Conservation (phyloP, 2,888 invertebrate species). For the Fragum fragum region DNA sequence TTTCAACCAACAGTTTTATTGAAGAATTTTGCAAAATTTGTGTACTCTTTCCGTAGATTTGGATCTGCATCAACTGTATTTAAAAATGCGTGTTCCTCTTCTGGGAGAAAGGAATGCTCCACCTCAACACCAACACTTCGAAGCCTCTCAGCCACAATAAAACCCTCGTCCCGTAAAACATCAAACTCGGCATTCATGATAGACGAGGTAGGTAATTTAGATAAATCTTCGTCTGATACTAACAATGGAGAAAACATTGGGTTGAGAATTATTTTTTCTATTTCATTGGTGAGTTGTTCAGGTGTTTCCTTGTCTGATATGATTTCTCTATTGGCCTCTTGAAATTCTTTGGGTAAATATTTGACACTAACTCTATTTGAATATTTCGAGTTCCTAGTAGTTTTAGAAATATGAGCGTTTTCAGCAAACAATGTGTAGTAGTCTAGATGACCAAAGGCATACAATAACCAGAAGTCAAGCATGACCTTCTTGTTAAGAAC, state of each 20-base stretch:
- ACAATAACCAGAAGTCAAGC: slow-evolving; percentile 62
- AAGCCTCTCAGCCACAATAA: slow-evolving; percentile 64
- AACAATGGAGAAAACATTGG: slow-evolving; percentile 67
- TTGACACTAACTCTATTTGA: slow-evolving; percentile 37
- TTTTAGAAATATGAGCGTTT: slow-evolving; percentile 50
- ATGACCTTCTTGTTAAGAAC: slow-evolving; percentile 56
- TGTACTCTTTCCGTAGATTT: slow-evolving; percentile 37
- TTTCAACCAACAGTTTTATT: slow-evolving; percentile 34
- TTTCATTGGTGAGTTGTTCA: slow-evolving; percentile 28
- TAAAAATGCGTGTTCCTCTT: slow-evolving; percentile 68
- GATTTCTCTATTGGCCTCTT: not conserved
- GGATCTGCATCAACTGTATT: slow-evolving; percentile 42
- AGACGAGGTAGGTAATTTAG: slow-evolving; percentile 59
- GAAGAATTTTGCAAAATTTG: slow-evolving; percentile 48
- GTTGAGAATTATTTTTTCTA: slow-evolving; percentile 49
- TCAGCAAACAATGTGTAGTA: slow-evolving; percentile 35
- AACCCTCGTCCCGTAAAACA: slow-evolving; percentile 69
- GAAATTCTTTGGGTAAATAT: slow-evolving; percentile 61
- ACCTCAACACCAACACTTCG: slow-evolving; percentile 50
- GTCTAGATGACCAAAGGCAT: slow-evolving; percentile 58
- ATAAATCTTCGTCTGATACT: slow-evolving; percentile 62
- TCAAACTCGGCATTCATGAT: slow-evolving; percentile 69
- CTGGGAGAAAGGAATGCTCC: slow-evolving; percentile 51
- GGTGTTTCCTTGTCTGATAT: not conserved
- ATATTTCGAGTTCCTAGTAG: slow-evolving; percentile 40